A percentile compares a stretch with the other conserved stretches of the same genome.
These are phyloP conservation scores for Brachionus calyciflorus DNA, from an alignment of 1,140 invertebrate species.

Conservation along the genomic window DNA sequence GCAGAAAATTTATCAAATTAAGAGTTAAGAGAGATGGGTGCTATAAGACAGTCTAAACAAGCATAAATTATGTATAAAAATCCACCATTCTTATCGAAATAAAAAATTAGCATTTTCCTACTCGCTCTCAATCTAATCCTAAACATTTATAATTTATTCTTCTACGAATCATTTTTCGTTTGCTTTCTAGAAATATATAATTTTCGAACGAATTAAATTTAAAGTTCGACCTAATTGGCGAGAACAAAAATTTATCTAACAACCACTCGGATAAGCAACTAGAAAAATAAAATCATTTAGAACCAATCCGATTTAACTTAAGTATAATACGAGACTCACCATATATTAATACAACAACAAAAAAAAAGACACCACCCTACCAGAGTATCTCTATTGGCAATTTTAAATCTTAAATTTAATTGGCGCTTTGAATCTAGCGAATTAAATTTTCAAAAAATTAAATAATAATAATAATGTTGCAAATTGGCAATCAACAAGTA, in stretches of 20 bases:
- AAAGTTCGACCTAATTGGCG: conserved; percentile 26
- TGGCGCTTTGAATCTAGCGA: conserved; percentile 20
- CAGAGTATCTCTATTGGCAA: conserved; percentile 31
- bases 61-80: not conserved
- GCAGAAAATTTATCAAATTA: too few species aligned
- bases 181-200: not conserved
- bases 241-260: not conserved
- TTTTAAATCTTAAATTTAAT: conserved; percentile 15
- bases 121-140: not conserved
- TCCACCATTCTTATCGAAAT: conserved; percentile 6
- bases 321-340: not conserved
- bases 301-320: conserved; percentile 10
- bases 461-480: conserved; percentile 38
- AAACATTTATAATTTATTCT: not conserved
- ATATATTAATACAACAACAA: too few species aligned
- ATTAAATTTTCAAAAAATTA: not conserved
- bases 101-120: not conserved
- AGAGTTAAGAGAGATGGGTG: too few species aligned
- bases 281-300: not conserved
- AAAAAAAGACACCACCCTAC: not conserved
- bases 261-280: conserved; percentile 7
- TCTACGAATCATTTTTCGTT: conserved; percentile 37
- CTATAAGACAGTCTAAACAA: too few species aligned
- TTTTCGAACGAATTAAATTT: conserved; percentile 26
- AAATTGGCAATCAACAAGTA: conserved; percentile 45